Conservation (phyloP, 2,888 invertebrate species). For the Cerastoderma edule region DNA sequence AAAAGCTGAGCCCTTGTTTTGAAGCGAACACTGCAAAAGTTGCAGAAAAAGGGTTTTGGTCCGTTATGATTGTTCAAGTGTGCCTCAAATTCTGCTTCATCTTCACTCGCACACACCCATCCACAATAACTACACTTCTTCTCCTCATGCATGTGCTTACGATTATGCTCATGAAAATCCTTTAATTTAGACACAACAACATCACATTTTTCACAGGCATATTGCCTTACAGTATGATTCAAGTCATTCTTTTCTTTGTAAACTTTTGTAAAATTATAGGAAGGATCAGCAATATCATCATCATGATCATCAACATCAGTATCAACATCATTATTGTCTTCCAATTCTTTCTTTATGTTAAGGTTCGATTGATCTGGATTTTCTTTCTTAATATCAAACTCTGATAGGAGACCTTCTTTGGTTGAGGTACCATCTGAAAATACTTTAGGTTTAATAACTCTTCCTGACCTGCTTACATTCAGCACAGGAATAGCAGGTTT, state of each 20-base stretch:
- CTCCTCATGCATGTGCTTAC: slow-evolving; percentile 72
- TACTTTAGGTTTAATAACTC: slow-evolving; percentile 46
- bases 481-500: slow-evolving; percentile 13
- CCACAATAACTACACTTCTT: slow-evolving; percentile 83
- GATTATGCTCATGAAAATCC: slow-evolving; percentile 69
- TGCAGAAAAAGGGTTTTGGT: slow-evolving; percentile 85
- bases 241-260: neutral
- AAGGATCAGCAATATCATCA: neutral
- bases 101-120: slow-evolving; percentile 72
- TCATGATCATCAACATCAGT: slow-evolving; percentile 8
- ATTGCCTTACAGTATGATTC: slow-evolving; percentile 30
- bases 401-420: slow-evolving; percentile 18
- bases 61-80: slow-evolving; percentile 85
- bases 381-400: neutral
- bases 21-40: slow-evolving; percentile 85
- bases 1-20: slow-evolving; percentile 85
- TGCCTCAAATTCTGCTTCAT: slow-evolving; percentile 72
- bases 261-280: neutral
- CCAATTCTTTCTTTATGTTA: neutral
- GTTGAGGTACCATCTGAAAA: slow-evolving; percentile 41
- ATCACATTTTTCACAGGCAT: slow-evolving; percentile 71
- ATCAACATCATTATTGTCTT: too few relatives aligned
- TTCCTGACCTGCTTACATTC: slow-evolving; percentile 44
- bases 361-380: neutral
- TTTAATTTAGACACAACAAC: slow-evolving; percentile 66